Conservation (phyloP, 2,113 vertebrate genomes). For the Oncorhynchus kisutch region DNA sequence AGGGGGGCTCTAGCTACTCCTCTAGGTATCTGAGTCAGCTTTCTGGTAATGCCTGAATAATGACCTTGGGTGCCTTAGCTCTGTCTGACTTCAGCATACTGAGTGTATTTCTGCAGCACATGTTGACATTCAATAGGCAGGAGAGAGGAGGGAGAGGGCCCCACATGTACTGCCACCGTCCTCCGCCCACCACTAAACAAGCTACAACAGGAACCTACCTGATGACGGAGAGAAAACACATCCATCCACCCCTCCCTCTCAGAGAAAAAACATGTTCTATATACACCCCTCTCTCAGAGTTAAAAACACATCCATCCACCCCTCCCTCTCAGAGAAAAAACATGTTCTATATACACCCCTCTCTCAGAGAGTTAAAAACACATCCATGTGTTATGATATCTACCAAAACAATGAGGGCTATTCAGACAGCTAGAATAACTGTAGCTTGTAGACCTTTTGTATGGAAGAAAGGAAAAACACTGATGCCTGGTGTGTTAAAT, state of each 20-base stretch:
- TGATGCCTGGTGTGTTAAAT: no score
- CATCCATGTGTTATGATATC: background rate
- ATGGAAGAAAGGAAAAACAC: background rate
- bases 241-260: background rate
- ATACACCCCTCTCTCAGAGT: no score
- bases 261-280: constrained; percentile 5
- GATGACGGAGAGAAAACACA: constrained; percentile 38
- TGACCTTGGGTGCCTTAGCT: constrained; percentile 61
- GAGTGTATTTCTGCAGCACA: constrained; percentile 52
- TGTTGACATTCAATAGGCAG: constrained; percentile 76
- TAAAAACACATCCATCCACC: background rate
- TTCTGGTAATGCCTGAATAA: constrained; percentile 52
- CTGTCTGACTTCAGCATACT: constrained; percentile 51
- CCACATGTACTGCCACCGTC: constrained; percentile 59
- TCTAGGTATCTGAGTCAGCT: constrained; percentile 29
- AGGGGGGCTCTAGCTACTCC: background rate
- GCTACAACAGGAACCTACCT: constrained; percentile 64
- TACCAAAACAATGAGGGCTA: constrained; percentile 29
- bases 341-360: background rate
- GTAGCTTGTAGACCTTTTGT: background rate
- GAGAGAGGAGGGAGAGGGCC: constrained; percentile 59
- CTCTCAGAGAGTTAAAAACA: no score
- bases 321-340: constrained; percentile 6
- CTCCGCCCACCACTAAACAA: constrained; percentile 53
- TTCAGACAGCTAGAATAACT: constrained; percentile 4